These are phyloP conservation scores for Deilephila porcellus DNA, from an alignment of 2,888 invertebrate genomes.

Conservation along the genomic window DNA sequence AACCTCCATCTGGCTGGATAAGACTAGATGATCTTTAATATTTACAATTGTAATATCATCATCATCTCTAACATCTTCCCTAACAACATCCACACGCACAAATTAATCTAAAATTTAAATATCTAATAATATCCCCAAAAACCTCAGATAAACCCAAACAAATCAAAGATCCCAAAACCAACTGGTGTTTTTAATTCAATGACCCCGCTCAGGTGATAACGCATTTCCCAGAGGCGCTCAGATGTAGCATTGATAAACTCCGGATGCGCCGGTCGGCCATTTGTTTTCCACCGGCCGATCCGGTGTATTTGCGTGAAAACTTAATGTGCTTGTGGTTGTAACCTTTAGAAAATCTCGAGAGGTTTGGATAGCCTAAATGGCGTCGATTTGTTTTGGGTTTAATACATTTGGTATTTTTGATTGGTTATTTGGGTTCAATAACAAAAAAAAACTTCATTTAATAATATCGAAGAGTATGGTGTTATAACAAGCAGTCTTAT, in stretches of 20 bases:
- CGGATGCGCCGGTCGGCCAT: slow-evolving; percentile 68
- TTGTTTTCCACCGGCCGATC: slow-evolving; percentile 67
- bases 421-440: background rate
- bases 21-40: too few relatives aligned
- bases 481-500: too few relatives aligned
- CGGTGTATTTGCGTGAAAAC: slow-evolving; percentile 57
- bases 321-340: slow-evolving; percentile 56
- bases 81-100: too few relatives aligned
- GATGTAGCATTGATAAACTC: slow-evolving; percentile 60
- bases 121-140: background rate
- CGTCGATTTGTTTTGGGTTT: background rate
- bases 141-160: background rate
- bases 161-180: background rate
- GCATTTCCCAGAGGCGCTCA: background rate
- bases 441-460: background rate
- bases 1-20: too few relatives aligned
- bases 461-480: background rate
- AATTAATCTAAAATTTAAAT: too few relatives aligned
- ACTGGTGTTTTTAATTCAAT: slow-evolving; percentile 4
- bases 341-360: slow-evolving; percentile 37
- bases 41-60: too few relatives aligned
- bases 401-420: background rate
- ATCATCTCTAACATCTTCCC: background rate
- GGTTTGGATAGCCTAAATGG: background rate
- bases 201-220: slow-evolving; percentile 6